phyloP scores from a whole-genome alignment of 2,113 vertebrate genomes.

The Plecotus auritus region DNA sequence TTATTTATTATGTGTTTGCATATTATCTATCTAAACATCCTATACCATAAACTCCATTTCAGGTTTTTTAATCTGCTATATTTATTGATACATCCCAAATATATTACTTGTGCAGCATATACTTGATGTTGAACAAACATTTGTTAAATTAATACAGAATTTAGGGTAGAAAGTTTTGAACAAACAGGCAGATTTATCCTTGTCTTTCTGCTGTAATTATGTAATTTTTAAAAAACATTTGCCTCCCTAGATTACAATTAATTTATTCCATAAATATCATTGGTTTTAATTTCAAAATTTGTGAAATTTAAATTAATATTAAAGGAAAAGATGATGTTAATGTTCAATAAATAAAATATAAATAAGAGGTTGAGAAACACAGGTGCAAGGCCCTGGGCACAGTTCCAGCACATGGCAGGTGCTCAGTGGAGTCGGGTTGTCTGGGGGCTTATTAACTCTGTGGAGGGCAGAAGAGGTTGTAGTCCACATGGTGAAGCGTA shows the following conservation, averaged over 20 bases:
- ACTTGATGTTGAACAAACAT: background rate
- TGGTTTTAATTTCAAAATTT: background rate
- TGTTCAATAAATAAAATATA: background rate
- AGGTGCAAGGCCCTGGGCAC: background rate
- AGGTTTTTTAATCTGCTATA: background rate
- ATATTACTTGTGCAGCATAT: background rate
- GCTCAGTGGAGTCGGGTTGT: conserved; percentile 46
- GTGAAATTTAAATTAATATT: background rate
- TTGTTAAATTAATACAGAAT: background rate
- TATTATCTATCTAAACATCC: background rate
- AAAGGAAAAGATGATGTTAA: background rate
- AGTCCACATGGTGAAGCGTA: conserved; percentile 39
- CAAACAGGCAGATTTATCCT: background rate
- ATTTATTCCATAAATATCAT: background rate
- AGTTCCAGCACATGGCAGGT: background rate
- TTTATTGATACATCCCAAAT: background rate
- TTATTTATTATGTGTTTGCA: background rate
- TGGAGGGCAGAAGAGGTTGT: background rate
- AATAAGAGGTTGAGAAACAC: background rate
- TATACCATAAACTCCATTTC: background rate
- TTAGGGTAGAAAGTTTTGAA: background rate
- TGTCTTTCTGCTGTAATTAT: background rate
- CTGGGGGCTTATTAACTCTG: conserved; percentile 18
- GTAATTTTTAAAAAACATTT: background rate
- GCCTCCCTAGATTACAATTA: background rate